Conservation (phyloP, 2,888 invertebrate species). For the Xestia c-nigrum region DNA sequence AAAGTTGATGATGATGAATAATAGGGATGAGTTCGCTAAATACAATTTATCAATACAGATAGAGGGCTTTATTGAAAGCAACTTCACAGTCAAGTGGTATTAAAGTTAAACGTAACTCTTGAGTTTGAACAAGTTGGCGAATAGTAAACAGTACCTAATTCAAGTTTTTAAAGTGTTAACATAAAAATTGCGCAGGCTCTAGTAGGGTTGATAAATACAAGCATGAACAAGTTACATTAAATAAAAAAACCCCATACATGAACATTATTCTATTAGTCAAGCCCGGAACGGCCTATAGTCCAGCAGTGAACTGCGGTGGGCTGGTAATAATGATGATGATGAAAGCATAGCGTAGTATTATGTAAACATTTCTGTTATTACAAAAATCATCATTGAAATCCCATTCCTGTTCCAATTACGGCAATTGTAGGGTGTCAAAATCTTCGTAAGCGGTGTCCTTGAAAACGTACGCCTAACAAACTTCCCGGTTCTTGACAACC, state of each 20-base stretch:
- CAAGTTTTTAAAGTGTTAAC: slow-evolving; percentile 7
- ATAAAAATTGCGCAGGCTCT: too few relatives aligned
- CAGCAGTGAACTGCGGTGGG: too few relatives aligned
- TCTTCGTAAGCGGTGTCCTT: slow-evolving; percentile 21
- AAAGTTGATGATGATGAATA: too few relatives aligned
- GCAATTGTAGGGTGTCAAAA: not conserved
- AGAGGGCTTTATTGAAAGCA: not conserved
- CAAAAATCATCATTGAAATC: not conserved
- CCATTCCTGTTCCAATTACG: not conserved
- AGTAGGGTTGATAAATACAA: too few relatives aligned
- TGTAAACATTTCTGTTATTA: too few relatives aligned
- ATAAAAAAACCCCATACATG: too few relatives aligned
- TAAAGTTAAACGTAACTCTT: not conserved
- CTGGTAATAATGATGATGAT: too few relatives aligned
- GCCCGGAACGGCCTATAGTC: too few relatives aligned
- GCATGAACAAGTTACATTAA: too few relatives aligned
- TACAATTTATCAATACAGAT: not conserved
- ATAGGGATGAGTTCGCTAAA: too few relatives aligned
- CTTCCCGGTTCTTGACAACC: slow-evolving; percentile 2
- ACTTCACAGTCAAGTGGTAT: not conserved
- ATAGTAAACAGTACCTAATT: slow-evolving; percentile 12
- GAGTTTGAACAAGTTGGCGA: not conserved
- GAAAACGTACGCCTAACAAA: slow-evolving; percentile 17
- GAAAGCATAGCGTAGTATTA: too few relatives aligned
- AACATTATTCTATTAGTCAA: too few relatives aligned